These are phyloP conservation scores for Nowickia ferox DNA, from an alignment of 2,888 invertebrate genomes.

Conservation along the genomic window DNA sequence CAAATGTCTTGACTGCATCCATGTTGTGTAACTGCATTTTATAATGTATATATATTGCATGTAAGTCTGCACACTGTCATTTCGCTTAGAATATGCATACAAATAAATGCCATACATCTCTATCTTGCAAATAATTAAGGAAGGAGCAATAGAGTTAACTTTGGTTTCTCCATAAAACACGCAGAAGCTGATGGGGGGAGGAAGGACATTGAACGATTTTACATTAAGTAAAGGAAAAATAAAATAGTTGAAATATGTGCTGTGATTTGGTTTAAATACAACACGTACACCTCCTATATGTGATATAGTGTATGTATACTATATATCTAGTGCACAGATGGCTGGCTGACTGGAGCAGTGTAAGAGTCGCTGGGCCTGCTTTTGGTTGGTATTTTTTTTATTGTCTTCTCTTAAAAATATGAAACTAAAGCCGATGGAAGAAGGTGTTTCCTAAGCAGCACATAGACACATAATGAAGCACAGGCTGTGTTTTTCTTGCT, in stretches of 20 bases:
- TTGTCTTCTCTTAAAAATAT: not conserved
- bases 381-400: not conserved
- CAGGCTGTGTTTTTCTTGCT: too few species aligned
- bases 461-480: not conserved
- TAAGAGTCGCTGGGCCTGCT: not conserved
- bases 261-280: not conserved
- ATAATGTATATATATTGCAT: slow-evolving; percentile 9
- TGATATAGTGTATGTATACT: too few species aligned
- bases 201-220: not conserved
- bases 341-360: not conserved
- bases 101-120: not conserved
- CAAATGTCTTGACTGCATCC: slow-evolving; percentile 2
- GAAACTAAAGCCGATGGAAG: not conserved
- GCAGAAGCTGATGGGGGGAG: not conserved
- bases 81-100: slow-evolving; percentile 17
- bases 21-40: slow-evolving; percentile 21
- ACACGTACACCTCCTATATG: not conserved
- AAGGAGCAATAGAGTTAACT: slow-evolving; percentile 11
- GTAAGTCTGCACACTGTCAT: slow-evolving; percentile 1
- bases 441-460: slow-evolving; percentile 9
- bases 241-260: slow-evolving; percentile 15
- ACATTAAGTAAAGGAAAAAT: not conserved
- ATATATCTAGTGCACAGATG: slow-evolving; percentile 28
- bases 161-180: not conserved
- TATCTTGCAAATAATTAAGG: slow-evolving; percentile 10